These are phyloP conservation scores for Gadopsis bispinosus DNA, from an alignment of 2,797 vertebrate genomes.

Conservation along the genomic window DNA sequence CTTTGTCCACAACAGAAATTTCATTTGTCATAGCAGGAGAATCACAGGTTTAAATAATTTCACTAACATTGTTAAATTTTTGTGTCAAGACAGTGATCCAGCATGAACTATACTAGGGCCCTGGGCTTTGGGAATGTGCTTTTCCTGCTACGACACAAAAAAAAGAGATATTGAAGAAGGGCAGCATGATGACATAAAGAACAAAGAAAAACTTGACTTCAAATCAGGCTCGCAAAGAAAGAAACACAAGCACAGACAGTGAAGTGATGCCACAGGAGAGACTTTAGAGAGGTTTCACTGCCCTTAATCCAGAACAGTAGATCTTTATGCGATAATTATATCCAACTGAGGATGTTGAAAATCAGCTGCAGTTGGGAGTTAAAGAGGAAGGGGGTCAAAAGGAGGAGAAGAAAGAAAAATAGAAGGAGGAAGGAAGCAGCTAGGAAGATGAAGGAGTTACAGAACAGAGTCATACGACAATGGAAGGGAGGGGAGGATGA, in stretches of 20 bases:
- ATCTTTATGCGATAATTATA: constrained; percentile 25
- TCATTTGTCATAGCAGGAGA: constrained; percentile 32
- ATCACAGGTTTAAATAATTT: constrained; percentile 44
- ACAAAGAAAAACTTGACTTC: background rate
- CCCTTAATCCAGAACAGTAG: constrained; percentile 1
- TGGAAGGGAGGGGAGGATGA: background rate
- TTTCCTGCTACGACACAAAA: constrained; percentile 12
- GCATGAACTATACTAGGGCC: constrained; percentile 2
- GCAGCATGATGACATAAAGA: background rate
- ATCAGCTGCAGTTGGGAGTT: constrained; percentile 23
- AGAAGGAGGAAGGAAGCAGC: background rate
- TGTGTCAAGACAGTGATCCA: constrained; percentile 26
- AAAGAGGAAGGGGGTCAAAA: background rate
- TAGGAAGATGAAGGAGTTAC: background rate
- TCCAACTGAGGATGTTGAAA: constrained; percentile 24
- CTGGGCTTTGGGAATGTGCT: constrained; percentile 4
- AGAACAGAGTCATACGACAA: background rate
- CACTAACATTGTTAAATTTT: constrained; percentile 41
- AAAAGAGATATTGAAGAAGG: background rate
- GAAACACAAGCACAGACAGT: background rate
- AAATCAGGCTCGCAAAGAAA: constrained; percentile 9
- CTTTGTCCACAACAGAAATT: constrained; percentile 23
- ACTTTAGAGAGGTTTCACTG: constrained; percentile 4
- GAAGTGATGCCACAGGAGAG: constrained; percentile 8
- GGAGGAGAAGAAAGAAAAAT: background rate